Base-by-base conservation (phyloP, 1,140 invertebrate species). In the Conus betulinus region DNA sequence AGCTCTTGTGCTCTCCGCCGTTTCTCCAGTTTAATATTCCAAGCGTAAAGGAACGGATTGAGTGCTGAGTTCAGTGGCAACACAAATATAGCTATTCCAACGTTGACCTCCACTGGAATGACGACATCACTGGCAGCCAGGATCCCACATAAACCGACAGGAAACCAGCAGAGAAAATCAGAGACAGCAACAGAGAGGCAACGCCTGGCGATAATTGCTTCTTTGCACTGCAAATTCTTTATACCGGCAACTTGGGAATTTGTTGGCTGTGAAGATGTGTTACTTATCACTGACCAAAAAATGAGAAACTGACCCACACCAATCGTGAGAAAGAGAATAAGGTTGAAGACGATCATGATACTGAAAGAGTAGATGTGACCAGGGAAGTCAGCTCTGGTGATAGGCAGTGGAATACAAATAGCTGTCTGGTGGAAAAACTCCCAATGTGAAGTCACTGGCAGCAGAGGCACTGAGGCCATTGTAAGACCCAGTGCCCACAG, bases 371-470 rank as follows among this genome's bases (percentile, higher is more conserved):
- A 83, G 3, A n/a, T 83, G 52, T 55, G 81, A 53, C 81, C 81
- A 83, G 27, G 51, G 20, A 83, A 83, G 52, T 53, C 52, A 11
- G 23, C 13, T 55, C 81, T 83, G 39, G 81, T 53, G 39, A 55
- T 83, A 5, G 39, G 81, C 39, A 83, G 81, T 52, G 81, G 81
- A 53, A 83, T 83, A 53, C 81, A 83, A 53, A 83, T 83, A n/a
- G 25, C 53, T 53, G 81, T 83, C 52, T 83, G 81, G 27, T 52
- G 20, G 81, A 39, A 83, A 83, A 83, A 83, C 81, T 83, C 25
- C 81, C 81, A 83, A 39, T 83, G 81, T 83, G 81, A 83, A 5
- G 81, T 83, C 2, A 20, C n/a, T 51, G 81, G 81, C 3, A 83
- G 52, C 23, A 51, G 53, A 83, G 81, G 81, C 20, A 52, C 53